Conservation (phyloP, 2,113 vertebrate genomes). For the Peromyscus californicus region DNA sequence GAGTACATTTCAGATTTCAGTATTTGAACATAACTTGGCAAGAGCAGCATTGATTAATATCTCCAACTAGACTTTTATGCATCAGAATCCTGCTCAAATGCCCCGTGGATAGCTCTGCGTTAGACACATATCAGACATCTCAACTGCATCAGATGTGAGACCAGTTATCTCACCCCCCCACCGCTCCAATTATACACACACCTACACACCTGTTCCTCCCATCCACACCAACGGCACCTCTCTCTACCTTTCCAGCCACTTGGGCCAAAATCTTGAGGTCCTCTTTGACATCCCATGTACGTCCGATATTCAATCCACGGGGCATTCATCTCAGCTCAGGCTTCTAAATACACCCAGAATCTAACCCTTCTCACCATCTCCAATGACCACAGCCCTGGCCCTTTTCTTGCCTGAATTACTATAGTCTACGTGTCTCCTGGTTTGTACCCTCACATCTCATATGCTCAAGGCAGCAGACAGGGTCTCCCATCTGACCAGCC, state of each 20-base stretch:
- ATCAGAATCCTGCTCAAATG: constrained; percentile 30
- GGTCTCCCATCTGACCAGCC: background rate
- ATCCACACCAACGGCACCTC: background rate
- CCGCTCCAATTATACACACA: background rate
- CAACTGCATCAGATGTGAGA: constrained; percentile 6
- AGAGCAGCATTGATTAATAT: background rate
- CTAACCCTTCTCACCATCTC: constrained; percentile 12
- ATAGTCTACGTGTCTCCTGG: background rate
- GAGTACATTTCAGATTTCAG: constrained; percentile 30
- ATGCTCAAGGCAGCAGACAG: background rate
- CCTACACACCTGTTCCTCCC: background rate
- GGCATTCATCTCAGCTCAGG: background rate
- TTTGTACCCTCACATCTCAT: background rate
- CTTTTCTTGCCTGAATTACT: background rate
- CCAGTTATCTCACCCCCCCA: background rate
- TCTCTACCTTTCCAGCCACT: background rate
- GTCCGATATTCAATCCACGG: background rate
- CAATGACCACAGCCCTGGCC: background rate
- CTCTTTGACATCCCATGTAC: background rate
- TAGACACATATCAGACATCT: background rate
- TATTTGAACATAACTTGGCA: background rate
- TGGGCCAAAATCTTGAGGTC: constrained; percentile 14
- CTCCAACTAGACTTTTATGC: constrained; percentile 17
- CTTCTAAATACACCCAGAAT: background rate
- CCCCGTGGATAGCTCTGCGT: background rate